Percentiles rank a stretch among this genome's conserved stretches.
Conservation (phyloP, 2,888 invertebrate species). For the Eristalinus aeneus region DNA sequence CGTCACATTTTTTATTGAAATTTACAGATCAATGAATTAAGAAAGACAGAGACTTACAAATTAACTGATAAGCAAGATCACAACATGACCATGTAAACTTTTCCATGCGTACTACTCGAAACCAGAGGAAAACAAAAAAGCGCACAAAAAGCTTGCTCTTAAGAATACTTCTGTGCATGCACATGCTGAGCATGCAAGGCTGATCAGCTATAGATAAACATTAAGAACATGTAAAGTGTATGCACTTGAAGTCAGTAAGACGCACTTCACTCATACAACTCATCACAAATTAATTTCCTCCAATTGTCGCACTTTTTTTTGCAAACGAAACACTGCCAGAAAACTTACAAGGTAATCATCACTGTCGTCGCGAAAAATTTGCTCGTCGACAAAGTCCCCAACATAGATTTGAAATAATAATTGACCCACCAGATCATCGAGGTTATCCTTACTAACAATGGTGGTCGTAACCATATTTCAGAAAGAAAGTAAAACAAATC, state of each 20-base stretch:
- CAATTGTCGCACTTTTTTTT: not conserved
- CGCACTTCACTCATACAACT: not conserved
- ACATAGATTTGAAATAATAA: constrained; percentile 75
- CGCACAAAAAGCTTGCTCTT: not conserved
- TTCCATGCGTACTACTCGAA: not conserved
- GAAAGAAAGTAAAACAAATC: not conserved
- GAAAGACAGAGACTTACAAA: too few species aligned
- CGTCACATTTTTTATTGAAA: too few species aligned
- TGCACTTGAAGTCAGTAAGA: not conserved
- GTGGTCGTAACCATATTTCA: constrained; percentile 49
- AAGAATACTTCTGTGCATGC: not conserved
- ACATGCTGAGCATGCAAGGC: not conserved
- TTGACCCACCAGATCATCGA: constrained; percentile 76
- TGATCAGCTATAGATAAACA: not conserved
- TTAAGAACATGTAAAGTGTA: not conserved
- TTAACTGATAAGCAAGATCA: not conserved
- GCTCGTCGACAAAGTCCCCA: constrained; percentile 78
- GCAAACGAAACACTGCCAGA: not conserved
- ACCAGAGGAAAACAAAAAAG: not conserved
- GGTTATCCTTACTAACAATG: constrained; percentile 35
- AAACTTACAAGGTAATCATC: constrained; percentile 77
- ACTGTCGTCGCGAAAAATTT: constrained; percentile 77
- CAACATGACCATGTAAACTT: not conserved
- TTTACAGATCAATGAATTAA: too few species aligned
- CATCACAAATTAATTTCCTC: not conserved